phyloP scores from a whole-genome alignment of 1,140 invertebrate genomes.

The Whitmania pigra region DNA sequence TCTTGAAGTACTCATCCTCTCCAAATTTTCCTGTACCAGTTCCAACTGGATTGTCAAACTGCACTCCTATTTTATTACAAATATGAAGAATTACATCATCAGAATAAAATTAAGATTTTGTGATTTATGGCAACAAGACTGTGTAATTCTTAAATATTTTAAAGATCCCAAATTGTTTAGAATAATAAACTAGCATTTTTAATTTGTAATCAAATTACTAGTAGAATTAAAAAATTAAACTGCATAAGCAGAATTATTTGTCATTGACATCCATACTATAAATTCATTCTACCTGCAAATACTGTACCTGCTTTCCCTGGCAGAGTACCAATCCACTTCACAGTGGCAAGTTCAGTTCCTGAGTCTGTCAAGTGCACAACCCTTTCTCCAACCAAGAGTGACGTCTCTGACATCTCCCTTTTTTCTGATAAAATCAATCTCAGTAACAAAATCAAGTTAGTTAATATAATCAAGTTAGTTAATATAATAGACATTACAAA shows the following conservation, averaged over 20 bases:
- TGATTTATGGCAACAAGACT: no score
- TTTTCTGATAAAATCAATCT: background rate
- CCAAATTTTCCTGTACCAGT: conserved; percentile 15
- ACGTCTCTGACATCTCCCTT: conserved; percentile 23
- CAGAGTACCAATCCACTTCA: conserved; percentile 49
- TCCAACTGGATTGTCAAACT: conserved; percentile 18
- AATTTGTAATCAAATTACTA: no score
- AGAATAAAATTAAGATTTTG: no score
- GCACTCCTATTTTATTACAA: background rate
- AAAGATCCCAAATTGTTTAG: no score
- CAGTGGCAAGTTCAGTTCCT: conserved; percentile 44
- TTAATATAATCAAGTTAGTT: no score
- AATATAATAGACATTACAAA: no score
- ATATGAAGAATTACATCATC: no score
- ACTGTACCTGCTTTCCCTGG: conserved; percentile 42
- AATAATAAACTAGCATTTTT: no score
- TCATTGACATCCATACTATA: conserved; percentile 27
- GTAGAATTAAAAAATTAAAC: no score
- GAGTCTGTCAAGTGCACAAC: conserved; percentile 48
- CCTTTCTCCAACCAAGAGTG: conserved; percentile 43
- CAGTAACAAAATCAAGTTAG: no score
- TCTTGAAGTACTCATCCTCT: background rate
- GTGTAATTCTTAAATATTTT: no score
- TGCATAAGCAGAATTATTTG: no score
- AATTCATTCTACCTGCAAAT: conserved; percentile 49